phyloP scores from a whole-genome alignment of 1,140 invertebrate species.

The Lepidotrigona ventralis region DNA sequence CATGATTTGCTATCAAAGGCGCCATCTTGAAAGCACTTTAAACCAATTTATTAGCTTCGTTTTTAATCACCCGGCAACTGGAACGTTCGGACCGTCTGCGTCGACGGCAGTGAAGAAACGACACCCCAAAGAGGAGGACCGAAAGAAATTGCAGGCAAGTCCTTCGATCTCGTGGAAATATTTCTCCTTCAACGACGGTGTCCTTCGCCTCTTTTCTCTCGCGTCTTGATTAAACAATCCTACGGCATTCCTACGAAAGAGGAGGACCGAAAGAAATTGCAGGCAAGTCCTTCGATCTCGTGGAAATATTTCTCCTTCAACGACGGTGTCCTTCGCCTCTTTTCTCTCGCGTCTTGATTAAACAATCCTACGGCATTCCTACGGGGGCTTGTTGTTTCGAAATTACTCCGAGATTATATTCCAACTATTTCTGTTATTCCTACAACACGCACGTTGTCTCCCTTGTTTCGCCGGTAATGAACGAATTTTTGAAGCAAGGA shows the following conservation, averaged over 20 bases:
- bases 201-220: slow-evolving; percentile 2
- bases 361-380: slow-evolving; percentile 11
- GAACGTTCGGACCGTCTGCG: not conserved
- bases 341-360: slow-evolving; percentile 6
- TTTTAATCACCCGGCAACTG: slow-evolving; percentile 40
- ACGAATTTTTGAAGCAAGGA: not conserved
- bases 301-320: slow-evolving; percentile 31
- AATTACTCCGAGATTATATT: slow-evolving; percentile 12
- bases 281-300: slow-evolving; percentile 13
- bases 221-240: slow-evolving; percentile 21
- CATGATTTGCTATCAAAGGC: slow-evolving; percentile 17
- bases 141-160: slow-evolving; percentile 16
- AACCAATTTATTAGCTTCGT: slow-evolving; percentile 52
- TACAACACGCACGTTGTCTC: not conserved
- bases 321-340: not conserved
- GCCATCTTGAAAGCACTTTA: slow-evolving; percentile 51
- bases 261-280: slow-evolving; percentile 4
- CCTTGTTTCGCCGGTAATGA: not conserved
- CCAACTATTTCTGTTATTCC: slow-evolving; percentile 11
- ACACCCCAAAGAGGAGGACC: not conserved
- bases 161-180: slow-evolving; percentile 30
- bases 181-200: slow-evolving; percentile 2
- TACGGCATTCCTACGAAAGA: slow-evolving; percentile 3
- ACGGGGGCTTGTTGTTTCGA: not conserved
- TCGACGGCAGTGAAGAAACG: not conserved